Evolutionary conservation across 2,113 vertebrate genomes (phyloP).

Genomic region (Phaethon lepturus): DNA sequence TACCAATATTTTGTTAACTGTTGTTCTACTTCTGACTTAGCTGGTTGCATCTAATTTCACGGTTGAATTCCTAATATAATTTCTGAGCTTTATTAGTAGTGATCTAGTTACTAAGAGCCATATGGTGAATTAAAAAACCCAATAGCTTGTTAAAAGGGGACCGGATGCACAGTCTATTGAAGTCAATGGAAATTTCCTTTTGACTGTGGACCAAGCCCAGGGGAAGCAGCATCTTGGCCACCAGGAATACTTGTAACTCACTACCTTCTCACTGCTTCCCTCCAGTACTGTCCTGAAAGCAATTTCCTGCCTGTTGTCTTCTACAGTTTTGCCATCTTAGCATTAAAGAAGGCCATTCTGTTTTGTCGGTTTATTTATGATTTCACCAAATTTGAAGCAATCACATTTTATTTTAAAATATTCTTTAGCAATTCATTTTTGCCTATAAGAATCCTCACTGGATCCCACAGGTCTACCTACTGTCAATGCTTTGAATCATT

Average conservation of each 20-base stretch:
- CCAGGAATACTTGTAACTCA: not conserved
- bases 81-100: slow-evolving; percentile 20
- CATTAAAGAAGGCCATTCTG: not conserved
- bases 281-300: not conserved
- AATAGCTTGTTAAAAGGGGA: not conserved
- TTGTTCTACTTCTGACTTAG: slow-evolving; percentile 16
- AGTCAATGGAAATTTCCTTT: slow-evolving; percentile 22
- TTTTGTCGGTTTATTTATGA: not conserved
- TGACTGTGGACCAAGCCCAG: not conserved
- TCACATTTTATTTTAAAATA: not conserved
- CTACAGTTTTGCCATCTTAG: not conserved
- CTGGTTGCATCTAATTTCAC: not conserved
- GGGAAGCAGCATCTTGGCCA: not conserved
- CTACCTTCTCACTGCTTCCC: not conserved
- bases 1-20: not conserved
- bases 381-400: not conserved
- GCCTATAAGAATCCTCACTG: not conserved
- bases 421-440: not conserved
- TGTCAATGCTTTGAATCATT: not conserved
- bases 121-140: not conserved
- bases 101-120: slow-evolving; percentile 16
- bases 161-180: not conserved
- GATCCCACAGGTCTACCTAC: not conserved
- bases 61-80: slow-evolving; percentile 42
- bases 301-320: not conserved